Percentiles rank a stretch among this genome's conserved stretches.
Evolutionary conservation across 1,140 invertebrate species (phyloP).

Genomic region (Bombus haemorrhoidalis): DNA sequence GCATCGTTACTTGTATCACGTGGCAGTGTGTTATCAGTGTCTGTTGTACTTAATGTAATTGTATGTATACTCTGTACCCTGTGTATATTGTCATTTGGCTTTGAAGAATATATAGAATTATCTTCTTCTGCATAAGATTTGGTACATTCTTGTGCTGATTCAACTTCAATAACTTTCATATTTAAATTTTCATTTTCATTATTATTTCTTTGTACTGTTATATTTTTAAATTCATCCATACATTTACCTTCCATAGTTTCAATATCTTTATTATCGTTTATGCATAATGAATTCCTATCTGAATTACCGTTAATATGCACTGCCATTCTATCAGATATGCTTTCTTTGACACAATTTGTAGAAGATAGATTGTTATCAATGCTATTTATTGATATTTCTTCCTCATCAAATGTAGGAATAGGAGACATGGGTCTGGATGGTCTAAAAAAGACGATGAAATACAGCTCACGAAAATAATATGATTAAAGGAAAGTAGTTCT

Average conservation of each 20-base stretch:
- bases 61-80: constrained; percentile 78
- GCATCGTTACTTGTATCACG: constrained; percentile 86
- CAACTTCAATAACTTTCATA: constrained; percentile 71
- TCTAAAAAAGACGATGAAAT: constrained; percentile 79
- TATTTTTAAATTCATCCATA: constrained; percentile 67
- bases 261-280: constrained; percentile 78
- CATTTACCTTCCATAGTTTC: constrained; percentile 81
- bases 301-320: constrained; percentile 60
- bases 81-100: constrained; percentile 74
- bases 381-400: constrained; percentile 75
- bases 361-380: constrained; percentile 75
- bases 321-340: constrained; percentile 65
- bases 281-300: constrained; percentile 67
- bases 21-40: constrained; percentile 82
- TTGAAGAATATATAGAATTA: constrained; percentile 63
- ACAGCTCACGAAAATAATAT: not conserved
- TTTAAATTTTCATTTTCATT: constrained; percentile 66
- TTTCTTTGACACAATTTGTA: constrained; percentile 70
- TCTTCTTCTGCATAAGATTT: constrained; percentile 61
- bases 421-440: constrained; percentile 91
- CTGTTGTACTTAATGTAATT: constrained; percentile 76
- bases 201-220: constrained; percentile 66
- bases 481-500: not conserved
- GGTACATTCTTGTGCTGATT: constrained; percentile 67
- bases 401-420: constrained; percentile 86